A percentile compares a stretch with the other conserved stretches of the same genome.
phyloP scores from a whole-genome alignment of 2,888 invertebrate genomes.

The Epinotia demarniana region DNA sequence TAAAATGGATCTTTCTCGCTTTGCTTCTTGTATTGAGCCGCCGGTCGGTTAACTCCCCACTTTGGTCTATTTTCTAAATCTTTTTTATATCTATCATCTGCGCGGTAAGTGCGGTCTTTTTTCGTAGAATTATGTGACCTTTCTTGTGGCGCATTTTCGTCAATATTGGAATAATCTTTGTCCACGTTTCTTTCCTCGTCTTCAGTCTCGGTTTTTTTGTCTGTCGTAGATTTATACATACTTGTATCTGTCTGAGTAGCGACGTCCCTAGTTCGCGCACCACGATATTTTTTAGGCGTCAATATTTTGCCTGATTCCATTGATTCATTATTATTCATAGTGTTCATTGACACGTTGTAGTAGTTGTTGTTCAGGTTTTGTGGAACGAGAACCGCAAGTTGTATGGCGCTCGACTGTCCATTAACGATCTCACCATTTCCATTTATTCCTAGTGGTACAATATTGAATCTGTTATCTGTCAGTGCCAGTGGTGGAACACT shows the following conservation, averaged over 20 bases:
- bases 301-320: slow-evolving; percentile 69
- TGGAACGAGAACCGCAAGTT: slow-evolving; percentile 86
- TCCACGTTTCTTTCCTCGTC: slow-evolving; percentile 76
- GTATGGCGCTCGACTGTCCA: slow-evolving; percentile 80
- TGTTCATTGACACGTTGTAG: slow-evolving; percentile 77
- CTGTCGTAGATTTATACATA: slow-evolving; percentile 60
- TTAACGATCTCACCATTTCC: slow-evolving; percentile 71
- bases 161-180: slow-evolving; percentile 80
- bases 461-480: slow-evolving; percentile 75
- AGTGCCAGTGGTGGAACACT: slow-evolving; percentile 75
- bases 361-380: slow-evolving; percentile 75
- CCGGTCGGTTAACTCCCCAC: slow-evolving; percentile 91
- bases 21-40: slow-evolving; percentile 93
- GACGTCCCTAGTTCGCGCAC: slow-evolving; percentile 83
- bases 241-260: slow-evolving; percentile 87
- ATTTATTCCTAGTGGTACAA: slow-evolving; percentile 77
- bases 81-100: slow-evolving; percentile 83
- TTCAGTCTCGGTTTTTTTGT: slow-evolving; percentile 70
- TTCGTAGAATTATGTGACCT: slow-evolving; percentile 77
- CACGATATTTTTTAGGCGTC: slow-evolving; percentile 80
- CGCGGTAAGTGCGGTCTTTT: slow-evolving; percentile 82
- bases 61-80: slow-evolving; percentile 87
- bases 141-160: slow-evolving; percentile 81
- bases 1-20: slow-evolving; percentile 96
- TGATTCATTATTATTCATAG: slow-evolving; percentile 67